Percentiles rank a stretch among this genome's conserved stretches.
phyloP scores from a whole-genome alignment of 2,888 invertebrate species.

The Drosophila birchii region DNA sequence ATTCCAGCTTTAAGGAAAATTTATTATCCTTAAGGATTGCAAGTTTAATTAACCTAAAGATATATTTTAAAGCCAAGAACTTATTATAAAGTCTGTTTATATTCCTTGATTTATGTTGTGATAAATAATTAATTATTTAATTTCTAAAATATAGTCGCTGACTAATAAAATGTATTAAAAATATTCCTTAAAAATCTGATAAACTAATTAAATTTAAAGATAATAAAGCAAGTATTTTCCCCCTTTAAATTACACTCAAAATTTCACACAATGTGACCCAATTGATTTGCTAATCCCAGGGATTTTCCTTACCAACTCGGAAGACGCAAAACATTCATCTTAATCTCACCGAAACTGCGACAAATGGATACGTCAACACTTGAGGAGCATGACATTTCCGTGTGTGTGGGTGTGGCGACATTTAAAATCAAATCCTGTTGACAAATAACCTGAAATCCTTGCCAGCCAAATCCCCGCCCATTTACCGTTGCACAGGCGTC shows the following conservation, averaged over 20 bases:
- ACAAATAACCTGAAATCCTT: constrained; percentile 76
- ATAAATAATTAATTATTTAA: not conserved
- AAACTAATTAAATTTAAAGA: not conserved
- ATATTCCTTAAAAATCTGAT: too few relatives aligned
- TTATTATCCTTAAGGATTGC: not conserved
- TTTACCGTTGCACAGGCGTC: constrained; percentile 70
- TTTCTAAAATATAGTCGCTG: not conserved
- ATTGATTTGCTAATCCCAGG: constrained; percentile 36
- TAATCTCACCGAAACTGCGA: constrained; percentile 55
- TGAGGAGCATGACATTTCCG: constrained; percentile 35
- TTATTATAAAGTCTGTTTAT: not conserved
- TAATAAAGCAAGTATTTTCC: not conserved
- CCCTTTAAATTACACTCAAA: constrained; percentile 5
- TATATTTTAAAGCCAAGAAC: not conserved
- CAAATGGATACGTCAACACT: constrained; percentile 74
- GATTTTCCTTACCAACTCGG: not conserved
- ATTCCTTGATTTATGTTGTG: not conserved
- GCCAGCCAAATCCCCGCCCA: constrained; percentile 71
- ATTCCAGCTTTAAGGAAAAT: not conserved
- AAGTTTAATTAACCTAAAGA: not conserved
- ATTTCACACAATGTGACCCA: constrained; percentile 22
- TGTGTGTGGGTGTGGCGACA: constrained; percentile 42
- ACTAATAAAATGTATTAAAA: not conserved
- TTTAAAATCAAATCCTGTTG: constrained; percentile 77
- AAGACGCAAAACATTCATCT: constrained; percentile 31